Evolutionary conservation across 2,113 vertebrate genomes (phyloP), one percentile per base, ranked within the genome.

Genomic region (Pipra filicauda): DNA sequence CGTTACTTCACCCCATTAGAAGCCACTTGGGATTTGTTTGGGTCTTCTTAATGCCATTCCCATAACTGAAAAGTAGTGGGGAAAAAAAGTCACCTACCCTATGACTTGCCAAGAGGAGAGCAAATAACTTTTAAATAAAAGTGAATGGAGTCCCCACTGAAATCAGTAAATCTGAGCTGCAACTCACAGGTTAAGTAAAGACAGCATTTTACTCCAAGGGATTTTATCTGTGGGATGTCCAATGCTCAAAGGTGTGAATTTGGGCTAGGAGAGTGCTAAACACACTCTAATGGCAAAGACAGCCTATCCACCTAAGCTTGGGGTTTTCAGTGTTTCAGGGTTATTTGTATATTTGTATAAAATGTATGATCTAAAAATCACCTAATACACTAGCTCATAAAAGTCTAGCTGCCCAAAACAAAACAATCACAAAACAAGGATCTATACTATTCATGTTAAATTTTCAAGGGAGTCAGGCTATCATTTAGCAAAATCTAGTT

Each of bases 241-340:
- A 55, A 12, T 66, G 27, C 20, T 76, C 33, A 59, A 48, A 86
- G 69, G 19, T 65, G 43, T 71, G 31, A 69, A 39, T 72, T 87
- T 2, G 4, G 58, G 26, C 54, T 49, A 0, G 0, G 6, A 24
- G 0, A 16, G 17, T 54, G 62, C 58, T 66, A 70, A 93, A 91
- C 49, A 58, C 41, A 39, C 39, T 39, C 69, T 59, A 28, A 27
- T 43, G 57, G 31, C 44, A 61, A 64, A 31, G 44, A 54, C 41
- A 83, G 43, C 49, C 52, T 62, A 31, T 31, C 8, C 66, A 31
- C 26, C 15, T 20, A 3, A 48, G 22, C 66, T 86, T 51, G 44
- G 23, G 4, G 24, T 46, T 93, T 86, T 55, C 43, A 20, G n/a
- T 74, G 44, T 51, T 93, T 77, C 0, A 0, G 35, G 5, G 6